Evolutionary conservation across 2,113 vertebrate genomes (phyloP).

Genomic region (Boulengeromyrus knoepffleri): DNA sequence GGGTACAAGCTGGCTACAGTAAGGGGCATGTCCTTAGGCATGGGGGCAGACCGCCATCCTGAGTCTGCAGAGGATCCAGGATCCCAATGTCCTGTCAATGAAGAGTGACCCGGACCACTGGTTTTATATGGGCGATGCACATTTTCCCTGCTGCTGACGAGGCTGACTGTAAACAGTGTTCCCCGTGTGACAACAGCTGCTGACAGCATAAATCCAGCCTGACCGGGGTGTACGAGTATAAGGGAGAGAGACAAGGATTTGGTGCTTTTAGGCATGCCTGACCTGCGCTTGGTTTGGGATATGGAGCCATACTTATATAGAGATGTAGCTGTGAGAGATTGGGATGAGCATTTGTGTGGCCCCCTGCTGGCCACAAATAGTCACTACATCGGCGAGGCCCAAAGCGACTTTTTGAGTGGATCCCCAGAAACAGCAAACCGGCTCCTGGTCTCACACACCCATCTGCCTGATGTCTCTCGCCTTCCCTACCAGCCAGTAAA

Average conservation of each 20-base stretch:
- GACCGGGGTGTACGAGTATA: not conserved
- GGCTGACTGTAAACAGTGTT: slow-evolving; percentile 21
- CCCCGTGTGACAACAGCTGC: not conserved
- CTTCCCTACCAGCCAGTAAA: not conserved
- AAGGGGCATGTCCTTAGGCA: not conserved
- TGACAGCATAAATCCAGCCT: slow-evolving; percentile 13
- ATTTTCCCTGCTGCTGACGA: slow-evolving; percentile 39
- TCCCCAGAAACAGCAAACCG: not conserved
- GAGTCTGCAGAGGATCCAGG: not conserved
- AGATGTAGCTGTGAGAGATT: not conserved
- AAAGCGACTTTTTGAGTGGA: not conserved
- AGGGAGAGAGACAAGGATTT: slow-evolving; percentile 12
- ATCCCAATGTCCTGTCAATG: not conserved
- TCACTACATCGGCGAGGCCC: not conserved
- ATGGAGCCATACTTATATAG: not conserved
- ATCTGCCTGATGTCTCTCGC: not conserved
- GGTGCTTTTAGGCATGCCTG: not conserved
- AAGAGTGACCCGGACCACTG: slow-evolving; percentile 27
- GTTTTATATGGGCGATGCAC: slow-evolving; percentile 32
- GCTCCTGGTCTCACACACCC: not conserved
- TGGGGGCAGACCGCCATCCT: not conserved
- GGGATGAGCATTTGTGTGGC: not conserved
- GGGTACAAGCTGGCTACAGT: too few relatives aligned
- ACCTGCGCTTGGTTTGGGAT: not conserved
- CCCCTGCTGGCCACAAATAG: not conserved